Base-by-base conservation (phyloP, 2,888 invertebrate species). In the Asteroscopus sphinx region DNA sequence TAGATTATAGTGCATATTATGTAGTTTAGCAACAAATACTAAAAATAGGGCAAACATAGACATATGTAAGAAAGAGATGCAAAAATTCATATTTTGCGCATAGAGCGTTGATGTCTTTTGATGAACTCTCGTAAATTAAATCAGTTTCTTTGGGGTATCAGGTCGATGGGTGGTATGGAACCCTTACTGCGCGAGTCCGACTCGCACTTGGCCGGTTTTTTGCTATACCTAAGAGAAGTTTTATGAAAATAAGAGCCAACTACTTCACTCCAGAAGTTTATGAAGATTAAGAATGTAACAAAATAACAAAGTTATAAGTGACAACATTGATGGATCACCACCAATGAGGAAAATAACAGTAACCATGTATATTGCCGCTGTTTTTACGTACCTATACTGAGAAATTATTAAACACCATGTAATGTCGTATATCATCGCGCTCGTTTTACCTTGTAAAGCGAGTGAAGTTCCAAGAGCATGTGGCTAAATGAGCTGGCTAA, bases 271-370 rank as follows among this genome's bases (percentile, higher is more conserved):
- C 37, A 37, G 17, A 49, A 55, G 33, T 63, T 48, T 41, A 40
- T 44, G 33, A 59, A 41, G 45, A 67, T 46, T 40, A 45, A 48
- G 36, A 60, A 37, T 46, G 30, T 60, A 45, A 41, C 28, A 41
- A 60, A 67, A 54, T 49, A 67, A 46, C 49, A 35, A 67, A 60
- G 32, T 54, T 60, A 54, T 60, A 54, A 53, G 35, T 11, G 45
- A 37, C n/a, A 46, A 36, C 26, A 35, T 49, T 65, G 48, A 65
- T 54, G 46, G 45, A 67, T 60, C 30, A 30, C 44, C 13, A 30
- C 13, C 32, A 35, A 67, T 33, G n/a, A 46, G 48, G 35, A 65
- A 49, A 65, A 54, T 46, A 67, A 46, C 37, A 52, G 25, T 47
- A 7, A 13, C 30, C 36, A 45, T 59, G 33, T 26, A 47, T 39